Base-by-base conservation (phyloP, 2,888 invertebrate species). In the Aphelenchoides bicaudatus region DNA sequence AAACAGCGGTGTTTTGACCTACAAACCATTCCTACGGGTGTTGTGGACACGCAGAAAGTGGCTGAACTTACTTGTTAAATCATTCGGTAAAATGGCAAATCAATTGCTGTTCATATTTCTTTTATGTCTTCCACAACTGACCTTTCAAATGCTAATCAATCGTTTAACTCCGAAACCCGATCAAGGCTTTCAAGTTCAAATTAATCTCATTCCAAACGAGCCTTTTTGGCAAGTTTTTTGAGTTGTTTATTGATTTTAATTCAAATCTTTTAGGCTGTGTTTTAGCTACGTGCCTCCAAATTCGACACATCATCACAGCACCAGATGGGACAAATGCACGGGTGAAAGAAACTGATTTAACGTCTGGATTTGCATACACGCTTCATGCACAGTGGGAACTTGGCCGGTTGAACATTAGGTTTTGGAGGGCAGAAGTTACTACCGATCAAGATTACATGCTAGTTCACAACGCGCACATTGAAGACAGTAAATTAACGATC, bases 91-190 rank as follows among this genome's bases (percentile, higher is more conserved):
- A n/a, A n/a, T n/a, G n/a, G n/a, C n/a, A n/a, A n/a, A n/a, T n/a
- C n/a, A n/a, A n/a, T n/a, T n/a, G n/a, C n/a, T n/a, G n/a, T n/a
- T n/a, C n/a, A n/a, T n/a, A n/a, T n/a, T n/a, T n/a, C n/a, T n/a
- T n/a, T n/a, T n/a, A n/a, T n/a, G n/a, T n/a, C n/a, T n/a, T n/a
- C n/a, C 23, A 8, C 23, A 43, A 19, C 25, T n/a, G n/a, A n/a
- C 43, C 23, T 21, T 10, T n/a, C 21, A 8, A 43, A 43, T 43
- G 6, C 10, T 43, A 10, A 43, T 43, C 43, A 43, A 43, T n/a
- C 43, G 43, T 8, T n/a, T 48, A 30, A 48, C 48, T 3, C 48
- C 21, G 48, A 19, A 48, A 29, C 27, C 21, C 28, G 48, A 48
- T 5, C 29, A 30, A 5, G 21, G 48, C 10, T 48, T 19, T 30